Conservation (phyloP, 2,113 vertebrate species). For the Pseudonaja textilis region DNA sequence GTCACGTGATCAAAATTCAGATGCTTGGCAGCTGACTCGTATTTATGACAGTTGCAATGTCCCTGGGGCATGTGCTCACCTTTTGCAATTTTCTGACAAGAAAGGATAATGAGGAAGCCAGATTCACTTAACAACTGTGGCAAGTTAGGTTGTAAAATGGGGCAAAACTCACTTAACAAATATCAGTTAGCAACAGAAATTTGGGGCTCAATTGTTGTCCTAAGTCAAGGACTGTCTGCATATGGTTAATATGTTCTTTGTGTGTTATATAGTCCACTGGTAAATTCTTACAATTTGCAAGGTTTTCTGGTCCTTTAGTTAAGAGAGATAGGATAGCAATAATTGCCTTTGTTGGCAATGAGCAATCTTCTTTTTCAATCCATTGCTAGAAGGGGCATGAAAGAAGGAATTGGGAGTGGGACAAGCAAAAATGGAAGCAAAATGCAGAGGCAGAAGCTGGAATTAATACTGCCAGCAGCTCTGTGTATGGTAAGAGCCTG, state of each 20-base stretch:
- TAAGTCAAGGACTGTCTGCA: background rate
- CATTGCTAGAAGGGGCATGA: background rate
- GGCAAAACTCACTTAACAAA: background rate
- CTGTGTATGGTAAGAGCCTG: background rate
- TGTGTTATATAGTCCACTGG: background rate
- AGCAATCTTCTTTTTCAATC: background rate
- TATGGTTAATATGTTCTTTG: background rate
- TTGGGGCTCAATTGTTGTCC: background rate
- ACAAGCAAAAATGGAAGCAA: background rate
- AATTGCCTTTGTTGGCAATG: background rate
- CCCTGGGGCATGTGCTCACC: background rate
- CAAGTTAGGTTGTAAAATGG: background rate
- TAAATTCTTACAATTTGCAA: background rate
- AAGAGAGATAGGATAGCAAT: background rate
- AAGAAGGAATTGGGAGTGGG: background rate
- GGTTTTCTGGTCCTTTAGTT: background rate
- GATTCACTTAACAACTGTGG: too few relatives aligned
- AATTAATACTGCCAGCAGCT: constrained; percentile 35
- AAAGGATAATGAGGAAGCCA: too few relatives aligned
- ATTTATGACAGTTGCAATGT: background rate
- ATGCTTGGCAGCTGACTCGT: background rate
- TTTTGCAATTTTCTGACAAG: background rate
- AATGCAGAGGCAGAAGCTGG: background rate
- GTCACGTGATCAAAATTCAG: background rate
- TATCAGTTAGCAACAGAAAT: background rate